phyloP scores from a whole-genome alignment of 2,888 invertebrate species.

The Sphecodes monilicornis region DNA sequence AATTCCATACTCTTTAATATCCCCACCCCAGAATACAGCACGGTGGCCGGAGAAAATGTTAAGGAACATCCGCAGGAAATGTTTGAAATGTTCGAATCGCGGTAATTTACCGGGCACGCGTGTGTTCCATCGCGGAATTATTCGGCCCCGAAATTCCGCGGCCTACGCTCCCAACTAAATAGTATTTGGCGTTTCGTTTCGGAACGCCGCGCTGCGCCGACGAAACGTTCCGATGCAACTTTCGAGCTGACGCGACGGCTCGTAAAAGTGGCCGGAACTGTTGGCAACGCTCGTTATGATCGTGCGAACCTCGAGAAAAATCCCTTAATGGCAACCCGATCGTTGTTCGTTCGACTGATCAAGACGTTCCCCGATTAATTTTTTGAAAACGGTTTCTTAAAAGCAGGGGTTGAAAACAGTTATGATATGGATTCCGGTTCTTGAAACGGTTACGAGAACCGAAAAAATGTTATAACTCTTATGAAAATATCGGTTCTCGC shows the following conservation, averaged over 20 bases:
- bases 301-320: slow-evolving; percentile 35
- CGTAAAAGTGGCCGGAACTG: slow-evolving; percentile 46
- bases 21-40: background rate
- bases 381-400: background rate
- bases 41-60: background rate
- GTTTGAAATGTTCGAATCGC: slow-evolving; percentile 21
- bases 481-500: too few relatives aligned
- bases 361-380: background rate
- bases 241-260: slow-evolving; percentile 52
- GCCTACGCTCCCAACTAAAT: slow-evolving; percentile 16
- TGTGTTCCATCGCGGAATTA: slow-evolving; percentile 45
- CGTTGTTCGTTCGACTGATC: background rate
- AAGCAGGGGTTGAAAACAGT: too few relatives aligned
- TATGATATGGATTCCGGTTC: too few relatives aligned
- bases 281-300: slow-evolving; percentile 39
- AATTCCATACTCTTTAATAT: background rate
- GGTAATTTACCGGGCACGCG: slow-evolving; percentile 27
- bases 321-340: background rate
- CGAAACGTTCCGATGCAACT: slow-evolving; percentile 54
- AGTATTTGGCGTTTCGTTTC: slow-evolving; percentile 36
- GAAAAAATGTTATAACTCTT: too few relatives aligned
- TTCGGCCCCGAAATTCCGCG: slow-evolving; percentile 38
- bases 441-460: too few relatives aligned
- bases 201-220: slow-evolving; percentile 10
- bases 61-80: background rate